These are phyloP conservation scores for Polymixis lichenea DNA, from an alignment of 2,888 invertebrate genomes.

Conservation along the genomic window DNA sequence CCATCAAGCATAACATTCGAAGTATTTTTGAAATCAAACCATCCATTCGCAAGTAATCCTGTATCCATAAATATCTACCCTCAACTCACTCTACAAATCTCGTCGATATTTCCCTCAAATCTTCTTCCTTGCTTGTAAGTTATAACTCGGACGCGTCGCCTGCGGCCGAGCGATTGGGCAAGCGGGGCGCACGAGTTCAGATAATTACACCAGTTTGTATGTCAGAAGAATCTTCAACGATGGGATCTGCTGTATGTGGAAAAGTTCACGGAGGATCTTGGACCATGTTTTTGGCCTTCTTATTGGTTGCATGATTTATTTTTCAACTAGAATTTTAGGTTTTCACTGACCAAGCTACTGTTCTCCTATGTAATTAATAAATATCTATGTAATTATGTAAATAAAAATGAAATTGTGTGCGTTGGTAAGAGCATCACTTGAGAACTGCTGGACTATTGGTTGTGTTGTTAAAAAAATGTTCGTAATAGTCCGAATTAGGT, in stretches of 20 bases:
- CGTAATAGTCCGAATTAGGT: too few species aligned
- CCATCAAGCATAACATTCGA: not conserved
- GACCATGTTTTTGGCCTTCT: conserved; percentile 2
- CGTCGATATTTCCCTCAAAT: conserved; percentile 42
- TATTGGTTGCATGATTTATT: not conserved
- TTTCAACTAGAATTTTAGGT: not conserved
- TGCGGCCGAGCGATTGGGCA: conserved; percentile 56
- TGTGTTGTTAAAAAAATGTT: too few species aligned
- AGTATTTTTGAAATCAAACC: not conserved
- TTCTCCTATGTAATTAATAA: too few species aligned
- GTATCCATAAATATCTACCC: not conserved
- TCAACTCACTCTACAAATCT: conserved; percentile 36
- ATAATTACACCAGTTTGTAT: conserved; percentile 63
- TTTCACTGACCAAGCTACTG: not conserved
- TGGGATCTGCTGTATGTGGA: conserved; percentile 40
- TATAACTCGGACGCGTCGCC: conserved; percentile 52
- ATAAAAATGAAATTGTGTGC: too few species aligned
- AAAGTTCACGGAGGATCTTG: conserved; percentile 23
- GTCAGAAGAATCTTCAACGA: conserved; percentile 61
- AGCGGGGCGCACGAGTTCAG: conserved; percentile 48
- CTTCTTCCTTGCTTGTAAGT: conserved; percentile 49
- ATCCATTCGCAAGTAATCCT: not conserved
- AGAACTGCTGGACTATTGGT: too few species aligned
- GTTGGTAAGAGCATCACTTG: too few species aligned
- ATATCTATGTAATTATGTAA: too few species aligned